These are phyloP conservation scores for Mylabris phalerata DNA, from an alignment of 1,140 invertebrate genomes.

Conservation along the genomic window DNA sequence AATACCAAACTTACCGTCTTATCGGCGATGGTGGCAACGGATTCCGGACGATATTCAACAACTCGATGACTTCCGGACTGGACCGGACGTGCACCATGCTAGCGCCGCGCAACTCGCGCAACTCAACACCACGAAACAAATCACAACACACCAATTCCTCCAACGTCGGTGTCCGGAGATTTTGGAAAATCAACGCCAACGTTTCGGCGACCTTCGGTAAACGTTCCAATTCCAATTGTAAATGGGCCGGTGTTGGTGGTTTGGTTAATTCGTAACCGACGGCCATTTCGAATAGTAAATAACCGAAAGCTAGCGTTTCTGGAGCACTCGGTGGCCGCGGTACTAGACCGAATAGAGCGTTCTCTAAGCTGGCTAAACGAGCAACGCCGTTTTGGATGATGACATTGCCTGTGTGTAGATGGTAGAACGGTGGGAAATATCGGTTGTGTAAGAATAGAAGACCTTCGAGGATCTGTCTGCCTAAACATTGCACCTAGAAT, in stretches of 20 bases:
- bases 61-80: constrained; percentile 28
- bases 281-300: constrained; percentile 87
- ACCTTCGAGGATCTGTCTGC: constrained; percentile 81
- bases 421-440: constrained; percentile 77
- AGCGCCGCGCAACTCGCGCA: constrained; percentile 62
- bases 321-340: constrained; percentile 60
- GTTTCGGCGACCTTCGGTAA: constrained; percentile 75
- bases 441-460: constrained; percentile 79
- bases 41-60: constrained; percentile 30
- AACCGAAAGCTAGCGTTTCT: constrained; percentile 67
- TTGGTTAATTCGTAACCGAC: constrained; percentile 71
- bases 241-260: constrained; percentile 62
- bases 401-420: constrained; percentile 81
- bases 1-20: constrained; percentile 27
- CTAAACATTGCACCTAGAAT: constrained; percentile 69
- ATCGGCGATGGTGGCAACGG: constrained; percentile 28
- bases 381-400: constrained; percentile 86
- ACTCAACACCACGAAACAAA: constrained; percentile 79
- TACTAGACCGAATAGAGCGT: constrained; percentile 70
- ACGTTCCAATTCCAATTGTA: constrained; percentile 62
- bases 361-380: constrained; percentile 72
- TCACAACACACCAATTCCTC: constrained; percentile 75
- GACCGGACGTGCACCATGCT: constrained; percentile 25
- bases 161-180: constrained; percentile 57
- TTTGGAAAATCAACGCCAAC: constrained; percentile 73